phyloP scores from a whole-genome alignment of 1,140 invertebrate species.

The Plutomurus gul region DNA sequence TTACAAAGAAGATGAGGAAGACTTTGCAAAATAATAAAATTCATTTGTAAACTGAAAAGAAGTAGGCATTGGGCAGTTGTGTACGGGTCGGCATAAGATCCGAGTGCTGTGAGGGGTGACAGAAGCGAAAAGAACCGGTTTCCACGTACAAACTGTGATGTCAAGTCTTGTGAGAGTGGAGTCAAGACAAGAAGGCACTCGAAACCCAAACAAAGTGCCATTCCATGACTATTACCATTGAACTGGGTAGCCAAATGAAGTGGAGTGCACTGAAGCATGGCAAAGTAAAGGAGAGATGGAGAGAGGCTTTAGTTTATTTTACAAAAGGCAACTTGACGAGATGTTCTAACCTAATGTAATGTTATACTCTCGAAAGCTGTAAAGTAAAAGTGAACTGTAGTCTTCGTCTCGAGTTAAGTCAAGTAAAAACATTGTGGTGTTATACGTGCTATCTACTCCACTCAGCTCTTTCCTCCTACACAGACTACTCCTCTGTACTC shows the following conservation, averaged over 20 bases:
- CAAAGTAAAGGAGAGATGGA: constrained; percentile 6
- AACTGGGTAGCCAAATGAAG: not conserved
- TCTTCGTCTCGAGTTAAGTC: not conserved
- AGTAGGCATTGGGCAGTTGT: too few species aligned
- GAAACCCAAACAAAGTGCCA: not conserved
- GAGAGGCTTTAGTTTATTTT: not conserved
- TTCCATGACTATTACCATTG: not conserved
- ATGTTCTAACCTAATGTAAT: not conserved
- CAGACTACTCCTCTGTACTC: too few species aligned
- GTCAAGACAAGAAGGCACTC: not conserved
- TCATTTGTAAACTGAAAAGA: too few species aligned
- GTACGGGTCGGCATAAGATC: too few species aligned
- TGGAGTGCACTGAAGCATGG: constrained; percentile 3
- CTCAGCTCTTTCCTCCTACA: not conserved
- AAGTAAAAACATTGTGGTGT: not conserved
- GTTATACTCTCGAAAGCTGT: not conserved
- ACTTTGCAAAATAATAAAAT: too few species aligned
- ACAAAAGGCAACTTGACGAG: not conserved
- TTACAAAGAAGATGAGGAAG: too few species aligned
- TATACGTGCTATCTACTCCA: not conserved
- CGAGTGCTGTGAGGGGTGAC: too few species aligned
- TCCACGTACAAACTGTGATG: too few species aligned
- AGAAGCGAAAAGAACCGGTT: too few species aligned
- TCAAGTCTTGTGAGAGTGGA: too few species aligned
- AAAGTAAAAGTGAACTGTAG: not conserved